Conservation (phyloP, 2,113 vertebrate species). For the Cricetomys ansorgei region DNA sequence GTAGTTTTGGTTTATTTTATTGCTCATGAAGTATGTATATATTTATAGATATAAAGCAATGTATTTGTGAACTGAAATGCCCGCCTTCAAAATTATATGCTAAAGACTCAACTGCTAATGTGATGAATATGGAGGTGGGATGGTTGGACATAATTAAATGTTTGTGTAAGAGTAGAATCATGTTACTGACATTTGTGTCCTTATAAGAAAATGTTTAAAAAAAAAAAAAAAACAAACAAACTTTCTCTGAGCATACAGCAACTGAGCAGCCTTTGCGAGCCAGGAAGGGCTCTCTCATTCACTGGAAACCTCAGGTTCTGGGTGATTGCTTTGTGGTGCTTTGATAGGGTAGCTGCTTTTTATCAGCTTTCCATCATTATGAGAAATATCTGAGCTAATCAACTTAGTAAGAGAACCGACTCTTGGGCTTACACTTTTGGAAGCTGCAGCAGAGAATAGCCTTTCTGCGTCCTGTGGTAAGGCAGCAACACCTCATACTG, state of each 20-base stretch:
- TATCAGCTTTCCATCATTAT: neutral
- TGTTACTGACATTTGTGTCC: neutral
- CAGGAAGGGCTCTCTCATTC: neutral
- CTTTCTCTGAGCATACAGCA: neutral
- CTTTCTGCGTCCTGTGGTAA: no score
- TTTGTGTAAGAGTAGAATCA: no score
- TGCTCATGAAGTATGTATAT: neutral
- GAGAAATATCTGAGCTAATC: neutral
- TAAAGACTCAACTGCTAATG: neutral
- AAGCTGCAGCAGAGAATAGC: no score
- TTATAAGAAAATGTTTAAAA: neutral
- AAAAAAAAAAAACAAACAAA: no score
- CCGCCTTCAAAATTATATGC: neutral
- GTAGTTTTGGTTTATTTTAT: neutral
- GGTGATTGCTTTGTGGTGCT: neutral
- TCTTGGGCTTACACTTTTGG: neutral
- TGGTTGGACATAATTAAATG: neutral
- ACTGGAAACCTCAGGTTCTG: neutral
- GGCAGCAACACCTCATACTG: neutral
- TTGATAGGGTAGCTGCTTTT: neutral
- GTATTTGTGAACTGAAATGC: neutral
- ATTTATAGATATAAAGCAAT: neutral
- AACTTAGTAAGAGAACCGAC: neutral
- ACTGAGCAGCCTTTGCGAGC: neutral
- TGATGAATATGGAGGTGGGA: neutral